Evolutionary conservation across 2,888 invertebrate genomes (phyloP), one percentile per base, ranked within the genome.

Genomic region (Cataglyphis livida): DNA sequence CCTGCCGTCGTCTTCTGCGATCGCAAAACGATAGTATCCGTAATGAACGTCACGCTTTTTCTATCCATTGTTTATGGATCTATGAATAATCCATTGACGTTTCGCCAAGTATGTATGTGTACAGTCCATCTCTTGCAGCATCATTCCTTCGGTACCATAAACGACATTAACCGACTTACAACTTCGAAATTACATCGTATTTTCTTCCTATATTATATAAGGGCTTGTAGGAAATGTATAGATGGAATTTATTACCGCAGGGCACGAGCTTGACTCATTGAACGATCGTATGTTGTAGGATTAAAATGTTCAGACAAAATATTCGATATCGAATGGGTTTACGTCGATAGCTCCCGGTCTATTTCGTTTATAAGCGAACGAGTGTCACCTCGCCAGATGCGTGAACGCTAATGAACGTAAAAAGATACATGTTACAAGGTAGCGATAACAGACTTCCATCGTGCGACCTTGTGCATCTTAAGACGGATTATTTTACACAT

Each of bases 381-480:
- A 86, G n/a, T 74, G 59, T 82, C 85, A 66, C 35, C 44, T 81
- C 84, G 73, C 76, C 76, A 62, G 79, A 82, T 78, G 71, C 81
- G 54, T 57, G 70, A 78, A 82, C 81, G 61, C 70, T 85, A 81
- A 68, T 75, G 81, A 85, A 78, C 83, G 73, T 82, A 85, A 86
- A 89, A 88, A 89, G 81, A 87, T 84, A 89, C 85, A 84, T 89
- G 89, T 88, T 87, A 89, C 89, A 89, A 89, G 89, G 89, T 81
- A 84, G 81, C 85, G 89, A 88, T 86, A 86, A 86, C 79, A 59
- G 83, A 89, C 81, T 64, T 64, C 84, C 78, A 76, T 68, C 68
- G 65, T 48, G 62, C 71, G 18, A 64, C 87, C 86, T 89, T 84
- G 85, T 73, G 32, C 81, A 88, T 84, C 83, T 54, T 38, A 61